Base-by-base conservation (phyloP, 2,797 vertebrate species). In the Platalea minor region DNA sequence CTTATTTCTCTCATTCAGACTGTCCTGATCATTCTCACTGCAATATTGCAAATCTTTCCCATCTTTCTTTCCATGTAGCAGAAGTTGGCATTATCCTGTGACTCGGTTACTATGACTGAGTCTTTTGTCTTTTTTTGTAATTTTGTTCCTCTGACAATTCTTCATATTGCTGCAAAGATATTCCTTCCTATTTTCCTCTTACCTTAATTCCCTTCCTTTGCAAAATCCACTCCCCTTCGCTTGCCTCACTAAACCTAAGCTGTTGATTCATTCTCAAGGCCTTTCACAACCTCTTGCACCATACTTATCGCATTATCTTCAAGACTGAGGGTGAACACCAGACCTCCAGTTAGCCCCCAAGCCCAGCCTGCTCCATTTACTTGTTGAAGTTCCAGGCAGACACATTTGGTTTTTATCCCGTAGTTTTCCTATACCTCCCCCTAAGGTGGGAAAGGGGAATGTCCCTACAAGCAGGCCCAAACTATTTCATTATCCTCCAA, bases 401-500 rank as follows among this genome's bases (percentile, higher is more conserved):
- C 7, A 13, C 3, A 2, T 84, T 89, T 63, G 9, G 0, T 46
- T 57, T 92, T 68, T 68, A 9, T 12, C 19, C n/a, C 3, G 2
- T 57, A 60, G 24, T 75, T 53, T 81, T 78, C 17, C 13, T 75
- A 7, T 41, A 56, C 5, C 17, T 60, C 39, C 8, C 5, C 3
- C 14, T 78, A 53, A 83, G 13, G 23, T 72, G 57, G 18, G 17
- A 65, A 91, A 80, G 0, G 0, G 18, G 37, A 85, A 64, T 50
- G 54, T 57, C n/a, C 28, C 24, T 89, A 21, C 65, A 81, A 93
- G 50, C 68, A 90, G 41, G 17, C 29, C 50, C 10, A 43, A 85
- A 64, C 20, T 78, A 75, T 57, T 84, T 87, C 9, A 57, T 91
- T 72, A 75, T 75, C 41, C 26, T 86, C 61, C 61, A 91, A 69